Percentiles rank a stretch among this genome's conserved stretches.
Evolutionary conservation across 2,888 invertebrate species (phyloP).

Genomic region (Dastarcus helophoroides): DNA sequence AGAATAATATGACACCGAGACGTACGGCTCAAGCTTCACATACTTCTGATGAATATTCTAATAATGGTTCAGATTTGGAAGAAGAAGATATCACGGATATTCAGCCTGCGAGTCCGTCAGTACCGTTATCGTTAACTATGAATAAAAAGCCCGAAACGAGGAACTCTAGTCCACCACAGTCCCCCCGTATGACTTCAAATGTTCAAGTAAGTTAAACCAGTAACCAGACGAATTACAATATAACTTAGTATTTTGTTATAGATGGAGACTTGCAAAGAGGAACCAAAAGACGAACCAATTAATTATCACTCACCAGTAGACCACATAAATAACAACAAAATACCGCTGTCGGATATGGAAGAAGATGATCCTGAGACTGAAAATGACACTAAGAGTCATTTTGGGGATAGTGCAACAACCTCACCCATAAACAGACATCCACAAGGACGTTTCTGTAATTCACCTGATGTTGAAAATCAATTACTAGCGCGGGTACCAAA

Average conservation of each 20-base stretch:
- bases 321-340: slow-evolving; percentile 44
- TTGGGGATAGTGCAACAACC: slow-evolving; percentile 18
- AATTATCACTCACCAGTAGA: slow-evolving; percentile 40
- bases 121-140: slow-evolving; percentile 60
- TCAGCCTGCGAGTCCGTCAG: slow-evolving; percentile 53
- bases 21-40: slow-evolving; percentile 46
- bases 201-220: slow-evolving; percentile 29
- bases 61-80: slow-evolving; percentile 54
- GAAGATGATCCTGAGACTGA: slow-evolving; percentile 41
- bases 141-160: slow-evolving; percentile 44
- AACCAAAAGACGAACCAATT: slow-evolving; percentile 32
- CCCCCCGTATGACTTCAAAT: slow-evolving; percentile 24
- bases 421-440: slow-evolving; percentile 23
- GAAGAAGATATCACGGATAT: slow-evolving; percentile 48
- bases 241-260: slow-evolving; percentile 19
- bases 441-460: slow-evolving; percentile 27
- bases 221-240: slow-evolving; percentile 7
- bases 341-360: slow-evolving; percentile 41
- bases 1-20: slow-evolving; percentile 48
- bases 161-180: slow-evolving; percentile 40
- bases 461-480: slow-evolving; percentile 26
- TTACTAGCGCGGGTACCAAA: slow-evolving; percentile 27
- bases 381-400: slow-evolving; percentile 26
- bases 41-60: slow-evolving; percentile 57
- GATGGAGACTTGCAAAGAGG: slow-evolving; percentile 28